phyloP scores from a whole-genome alignment of 1,140 invertebrate genomes.

The Triops longicaudatus region DNA sequence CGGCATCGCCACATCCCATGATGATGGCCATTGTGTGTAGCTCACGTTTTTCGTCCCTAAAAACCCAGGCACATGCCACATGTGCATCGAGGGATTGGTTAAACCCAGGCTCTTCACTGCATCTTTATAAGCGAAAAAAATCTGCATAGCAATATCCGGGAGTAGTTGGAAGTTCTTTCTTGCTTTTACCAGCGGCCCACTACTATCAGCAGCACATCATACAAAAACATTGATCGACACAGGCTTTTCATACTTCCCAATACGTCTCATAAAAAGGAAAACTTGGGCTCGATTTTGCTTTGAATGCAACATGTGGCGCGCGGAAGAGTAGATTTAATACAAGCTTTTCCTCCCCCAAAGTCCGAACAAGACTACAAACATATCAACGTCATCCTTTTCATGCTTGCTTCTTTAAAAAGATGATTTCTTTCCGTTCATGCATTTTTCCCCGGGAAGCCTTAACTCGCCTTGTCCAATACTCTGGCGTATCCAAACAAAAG shows the following conservation, averaged over 20 bases:
- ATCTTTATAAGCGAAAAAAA: background rate
- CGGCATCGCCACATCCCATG: background rate
- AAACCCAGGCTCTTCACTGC: background rate
- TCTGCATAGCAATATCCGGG: background rate
- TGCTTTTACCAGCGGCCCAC: background rate
- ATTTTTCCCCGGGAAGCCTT: background rate
- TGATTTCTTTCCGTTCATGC: background rate
- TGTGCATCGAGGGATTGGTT: background rate
- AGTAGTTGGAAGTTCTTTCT: too few relatives aligned
- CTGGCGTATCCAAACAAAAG: background rate
- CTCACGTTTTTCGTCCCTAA: background rate
- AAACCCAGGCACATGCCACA: background rate
- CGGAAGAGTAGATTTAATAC: slow-evolving; percentile 2
- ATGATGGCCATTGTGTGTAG: background rate
- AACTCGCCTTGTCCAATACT: background rate
- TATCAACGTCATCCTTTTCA: background rate
- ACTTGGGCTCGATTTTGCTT: slow-evolving; percentile 1
- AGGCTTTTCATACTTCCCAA: background rate
- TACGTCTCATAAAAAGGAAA: background rate
- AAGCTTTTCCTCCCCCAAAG: background rate
- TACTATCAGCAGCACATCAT: background rate
- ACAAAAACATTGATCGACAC: background rate
- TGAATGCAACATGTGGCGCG: slow-evolving; percentile 10
- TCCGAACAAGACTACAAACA: background rate
- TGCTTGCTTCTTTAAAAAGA: background rate